Base-by-base conservation (phyloP, 2,888 invertebrate genomes). In the Drepanosiphum platanoidis region DNA sequence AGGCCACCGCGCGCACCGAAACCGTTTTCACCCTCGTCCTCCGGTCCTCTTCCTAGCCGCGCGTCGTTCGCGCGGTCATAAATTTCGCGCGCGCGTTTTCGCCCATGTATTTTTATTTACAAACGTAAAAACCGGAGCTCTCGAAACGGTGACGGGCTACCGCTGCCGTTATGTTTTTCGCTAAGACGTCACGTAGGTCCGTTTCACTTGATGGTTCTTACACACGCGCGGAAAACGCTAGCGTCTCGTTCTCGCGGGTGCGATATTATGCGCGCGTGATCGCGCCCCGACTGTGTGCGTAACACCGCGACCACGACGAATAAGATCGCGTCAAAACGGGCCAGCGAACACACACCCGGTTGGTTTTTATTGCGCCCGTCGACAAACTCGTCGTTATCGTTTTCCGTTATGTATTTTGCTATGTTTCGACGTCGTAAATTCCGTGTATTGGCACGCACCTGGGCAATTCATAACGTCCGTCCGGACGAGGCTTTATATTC, bases 191-290 rank as follows among this genome's bases (percentile, higher is more conserved):
- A 78, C 78, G 78, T 78, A 80, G 32, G 70, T 70, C 52, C 80
- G 80, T 81, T 81, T 81, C 58, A 81, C 71, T 81, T n/a, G 68
- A 81, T 71, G 27, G 80, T 70, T 81, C 58, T 22, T 32, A 68
- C 66, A 52, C 32, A 42, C 66, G 68, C 13, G 22, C 64, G 4
- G 13, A 4, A 13, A 27, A 36, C 22, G 34, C 7, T 5, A 30
- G 42, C 72, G 13, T 42, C 7, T 34, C 13, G 58, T 58, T 30
- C 80, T 81, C 80, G 22, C 52, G 80, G 80, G 80, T 81, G 70
- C 80, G 58, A 70, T 81, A 71, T 52, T n/a, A n/a, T n/a, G n/a
- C n/a, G n/a, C n/a, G n/a, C n/a, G n/a, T n/a, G n/a, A n/a, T n/a
- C n/a, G n/a, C n/a, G n/a, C n/a, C n/a, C n/a, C n/a, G n/a, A n/a